Base-by-base conservation (phyloP, 2,113 vertebrate genomes). In the Cyrtonyx montezumae region DNA sequence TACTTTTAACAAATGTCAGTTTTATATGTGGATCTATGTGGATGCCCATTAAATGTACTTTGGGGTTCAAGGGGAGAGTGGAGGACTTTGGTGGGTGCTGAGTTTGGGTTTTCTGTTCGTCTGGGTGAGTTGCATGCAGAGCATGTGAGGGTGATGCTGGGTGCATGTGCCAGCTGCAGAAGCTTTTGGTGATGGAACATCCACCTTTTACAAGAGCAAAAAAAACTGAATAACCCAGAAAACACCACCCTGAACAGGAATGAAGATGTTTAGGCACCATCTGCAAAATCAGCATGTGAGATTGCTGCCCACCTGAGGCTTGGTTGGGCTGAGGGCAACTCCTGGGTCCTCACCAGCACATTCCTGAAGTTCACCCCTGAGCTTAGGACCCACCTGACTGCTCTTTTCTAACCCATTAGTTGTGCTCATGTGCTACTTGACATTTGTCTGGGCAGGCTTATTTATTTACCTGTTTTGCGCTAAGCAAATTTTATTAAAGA, bases 241-340 rank as follows among this genome's bases (percentile, higher is more conserved):
- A 75, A 30, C 69, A 43, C 65, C 2, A 0, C 37, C 36, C n/a
- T 28, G 51, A 83, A 45, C 5, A 0, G 13, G 6, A 30, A 37
- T 7, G 9, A 9, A 1, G 2, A 5, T 2, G 1, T 26, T 51
- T 37, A 77, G 76, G 13, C 0, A 0, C 10, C 7, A 1, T 63
- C 55, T 7, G 0, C 19, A 11, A 0, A 0, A 11, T 10, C 25
- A 3, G 8, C 11, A 7, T 42, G 36, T 16, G 23, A 22, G 28
- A 11, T 22, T 28, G 13, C 55, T 1, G 1, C 45, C 21, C 1
- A 0, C 56, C n/a, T 70, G 43, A 7, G 55, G 53, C 55, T 78
- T 34, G 81, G 30, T 34, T 0, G 0, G 19, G 28, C 46, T 66
- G 23, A 81, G 30, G 58, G 18, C 32, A 18, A 66, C 6, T 58